Base-by-base conservation (phyloP, 2,888 invertebrate genomes). In the Protonemura montana region DNA sequence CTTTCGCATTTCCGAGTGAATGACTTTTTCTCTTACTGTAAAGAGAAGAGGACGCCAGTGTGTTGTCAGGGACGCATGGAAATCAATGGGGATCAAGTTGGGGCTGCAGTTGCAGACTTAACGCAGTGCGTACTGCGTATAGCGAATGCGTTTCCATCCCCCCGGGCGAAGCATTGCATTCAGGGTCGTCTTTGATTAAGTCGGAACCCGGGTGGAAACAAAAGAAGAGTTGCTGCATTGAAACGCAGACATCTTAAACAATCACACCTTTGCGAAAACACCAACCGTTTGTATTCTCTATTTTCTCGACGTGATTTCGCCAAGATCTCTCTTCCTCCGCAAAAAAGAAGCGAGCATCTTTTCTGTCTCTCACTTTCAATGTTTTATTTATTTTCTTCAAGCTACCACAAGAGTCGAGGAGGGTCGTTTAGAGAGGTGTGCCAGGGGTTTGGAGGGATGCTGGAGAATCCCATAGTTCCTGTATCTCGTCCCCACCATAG, bases 1-100 rank as follows among this genome's bases (percentile, higher is more conserved):
- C 85, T 41, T 86, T 83, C 86, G 86, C 41, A 80, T 86, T 85
- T 86, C 86, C 86, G 76, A 86, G 86, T 86, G 84, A 83, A 86
- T 84, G 83, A 77, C 59, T 25, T 77, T 84, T 28, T 27, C 30
- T 41, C 83, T 81, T 81, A 81, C 81, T 29, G 27, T 30, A 59
- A 59, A 21, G 59, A 59, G 21, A 59, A 59, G 59, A 59, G 59
- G 59, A 59, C 21, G 59, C 16, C 21, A 13, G 13, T 59, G 16
- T 10, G 7, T 21, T 21, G 59, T 59, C 59, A 59, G 59, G 16
- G 59, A 59, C 16, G 59, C 59, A 13, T 10, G 59, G 59, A 59
- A 59, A 59, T 59, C 59, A 59, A 59, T 59, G 59, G 21, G 59
- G 59, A 59, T 59, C 59, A 59, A 35, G 35, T 35, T 10, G 35